phyloP scores from a whole-genome alignment of 2,888 invertebrate species.

The Clunio marinus region DNA sequence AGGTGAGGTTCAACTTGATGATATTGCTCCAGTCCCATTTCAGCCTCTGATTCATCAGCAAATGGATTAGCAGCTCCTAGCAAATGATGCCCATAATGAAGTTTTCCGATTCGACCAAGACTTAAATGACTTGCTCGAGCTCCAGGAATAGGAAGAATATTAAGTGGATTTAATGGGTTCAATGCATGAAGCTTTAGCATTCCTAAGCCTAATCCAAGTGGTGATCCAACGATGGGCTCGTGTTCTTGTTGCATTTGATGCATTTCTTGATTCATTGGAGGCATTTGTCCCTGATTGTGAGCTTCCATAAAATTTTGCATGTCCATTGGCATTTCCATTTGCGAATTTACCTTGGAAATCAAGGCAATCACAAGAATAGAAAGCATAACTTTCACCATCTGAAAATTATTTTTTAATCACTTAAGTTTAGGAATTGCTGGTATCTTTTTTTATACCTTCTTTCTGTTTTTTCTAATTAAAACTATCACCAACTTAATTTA shows the following conservation, averaged over 20 bases:
- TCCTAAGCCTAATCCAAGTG: neutral
- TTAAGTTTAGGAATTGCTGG: neutral
- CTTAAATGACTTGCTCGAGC: neutral
- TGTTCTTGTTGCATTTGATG: neutral
- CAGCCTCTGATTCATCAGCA: neutral
- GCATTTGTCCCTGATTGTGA: neutral
- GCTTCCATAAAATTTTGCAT: neutral
- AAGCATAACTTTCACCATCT: constrained; percentile 12
- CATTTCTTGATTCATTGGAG: neutral
- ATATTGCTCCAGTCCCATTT: neutral
- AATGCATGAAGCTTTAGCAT: neutral
- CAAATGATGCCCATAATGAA: neutral
- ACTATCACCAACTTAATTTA: neutral
- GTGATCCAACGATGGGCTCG: constrained; percentile 2
- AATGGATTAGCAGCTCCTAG: constrained; percentile 23
- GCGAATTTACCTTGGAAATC: neutral
- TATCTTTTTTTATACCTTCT: neutral
- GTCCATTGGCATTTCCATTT: neutral
- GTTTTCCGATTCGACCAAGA: neutral
- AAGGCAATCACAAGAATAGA: neutral
- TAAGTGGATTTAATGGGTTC: neutral
- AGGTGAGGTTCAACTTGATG: neutral
- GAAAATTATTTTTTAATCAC: neutral
- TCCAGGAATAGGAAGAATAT: neutral
- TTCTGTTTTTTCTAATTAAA: neutral